Evolutionary conservation across 2,797 vertebrate genomes (phyloP).

Genomic region (Acomys russatus): DNA sequence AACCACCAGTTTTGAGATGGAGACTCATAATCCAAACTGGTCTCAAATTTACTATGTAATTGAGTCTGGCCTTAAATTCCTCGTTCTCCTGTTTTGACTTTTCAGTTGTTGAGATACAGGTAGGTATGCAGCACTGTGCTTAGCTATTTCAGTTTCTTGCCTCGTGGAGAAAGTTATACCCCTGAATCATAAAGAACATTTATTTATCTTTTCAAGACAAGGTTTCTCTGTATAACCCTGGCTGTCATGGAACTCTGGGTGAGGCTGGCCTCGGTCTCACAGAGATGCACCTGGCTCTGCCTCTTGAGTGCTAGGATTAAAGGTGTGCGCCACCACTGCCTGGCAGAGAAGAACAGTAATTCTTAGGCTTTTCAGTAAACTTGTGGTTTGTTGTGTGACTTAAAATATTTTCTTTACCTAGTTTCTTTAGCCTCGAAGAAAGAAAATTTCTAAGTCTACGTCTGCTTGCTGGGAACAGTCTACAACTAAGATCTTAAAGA

Average conservation of each 20-base stretch:
- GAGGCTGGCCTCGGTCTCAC: not conserved
- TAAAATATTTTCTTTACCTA: conserved; percentile 27
- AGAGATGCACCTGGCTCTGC: not conserved
- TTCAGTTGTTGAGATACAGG: not conserved
- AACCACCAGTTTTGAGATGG: not conserved
- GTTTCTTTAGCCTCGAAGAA: conserved; percentile 27
- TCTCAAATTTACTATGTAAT: not conserved
- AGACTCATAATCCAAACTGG: not conserved
- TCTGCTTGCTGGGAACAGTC: not conserved
- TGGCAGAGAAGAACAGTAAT: not conserved
- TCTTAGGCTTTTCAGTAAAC: conserved; percentile 48
- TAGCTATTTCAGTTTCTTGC: conserved; percentile 44
- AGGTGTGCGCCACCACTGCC: not conserved
- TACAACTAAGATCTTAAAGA: conserved; percentile 13
- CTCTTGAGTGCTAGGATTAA: not conserved
- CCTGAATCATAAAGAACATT: not conserved
- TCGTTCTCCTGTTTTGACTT: not conserved
- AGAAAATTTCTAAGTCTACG: conserved; percentile 33
- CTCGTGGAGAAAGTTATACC: not conserved
- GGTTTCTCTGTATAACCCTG: not conserved
- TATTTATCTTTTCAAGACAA: not conserved
- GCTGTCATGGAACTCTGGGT: not conserved
- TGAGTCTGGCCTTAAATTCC: not conserved
- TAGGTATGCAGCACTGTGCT: not conserved
- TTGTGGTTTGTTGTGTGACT: conserved; percentile 10